phyloP scores from a whole-genome alignment of 2,888 invertebrate genomes.

The Macrophya alboannulata region DNA sequence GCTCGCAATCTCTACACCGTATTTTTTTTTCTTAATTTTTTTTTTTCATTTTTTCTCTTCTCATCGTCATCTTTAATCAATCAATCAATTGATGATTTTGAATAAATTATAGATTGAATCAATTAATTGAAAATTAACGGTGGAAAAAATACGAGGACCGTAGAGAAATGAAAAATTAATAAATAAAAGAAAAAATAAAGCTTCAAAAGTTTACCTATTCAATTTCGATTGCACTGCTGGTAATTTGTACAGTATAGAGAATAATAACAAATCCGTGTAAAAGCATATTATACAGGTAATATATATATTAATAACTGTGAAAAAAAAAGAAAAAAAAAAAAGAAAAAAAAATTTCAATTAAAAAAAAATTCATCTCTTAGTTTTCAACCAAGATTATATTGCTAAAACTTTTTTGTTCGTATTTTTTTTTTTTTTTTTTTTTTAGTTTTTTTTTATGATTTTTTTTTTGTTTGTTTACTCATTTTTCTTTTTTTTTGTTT shows the following conservation, averaged over 20 bases:
- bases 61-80: conserved; percentile 60
- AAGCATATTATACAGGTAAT: conserved; percentile 1
- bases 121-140: conserved; percentile 12
- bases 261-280: conserved; percentile 30
- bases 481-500: neutral
- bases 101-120: neutral
- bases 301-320: conserved; percentile 24
- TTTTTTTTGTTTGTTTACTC: neutral
- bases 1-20: neutral
- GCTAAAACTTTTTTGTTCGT: conserved; percentile 18
- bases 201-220: neutral
- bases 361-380: neutral
- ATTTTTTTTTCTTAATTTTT: conserved; percentile 20
- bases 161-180: too few species aligned
- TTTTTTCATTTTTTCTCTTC: conserved; percentile 47
- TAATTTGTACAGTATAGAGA: neutral
- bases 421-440: neutral
- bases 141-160: neutral
- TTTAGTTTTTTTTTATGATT: neutral
- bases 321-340: neutral
- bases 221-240: conserved; percentile 39
- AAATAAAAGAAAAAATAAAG: neutral
- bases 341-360: neutral
- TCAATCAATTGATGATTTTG: conserved; percentile 48
- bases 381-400: conserved; percentile 45